Conservation (phyloP, 2,113 vertebrate genomes). For the Microtus montanus region DNA sequence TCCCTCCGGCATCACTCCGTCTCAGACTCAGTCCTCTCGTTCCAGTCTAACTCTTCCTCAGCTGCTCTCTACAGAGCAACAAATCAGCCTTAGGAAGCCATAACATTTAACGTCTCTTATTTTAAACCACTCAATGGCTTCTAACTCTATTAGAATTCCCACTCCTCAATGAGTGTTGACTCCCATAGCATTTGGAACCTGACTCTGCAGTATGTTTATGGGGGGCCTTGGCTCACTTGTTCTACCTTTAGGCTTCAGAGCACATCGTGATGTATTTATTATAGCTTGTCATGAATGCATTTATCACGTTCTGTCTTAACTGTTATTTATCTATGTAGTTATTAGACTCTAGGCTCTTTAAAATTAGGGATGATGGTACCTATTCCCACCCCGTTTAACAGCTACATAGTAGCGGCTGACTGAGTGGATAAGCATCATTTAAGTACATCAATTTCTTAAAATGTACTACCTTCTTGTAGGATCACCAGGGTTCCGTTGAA, state of each 20-base stretch:
- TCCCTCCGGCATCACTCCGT: not conserved
- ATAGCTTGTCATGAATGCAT: not conserved
- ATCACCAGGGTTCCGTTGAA: not conserved
- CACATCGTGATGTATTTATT: not conserved
- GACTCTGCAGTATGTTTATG: not conserved
- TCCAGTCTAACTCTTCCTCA: not conserved
- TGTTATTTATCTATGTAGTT: not conserved
- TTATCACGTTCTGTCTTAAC: not conserved
- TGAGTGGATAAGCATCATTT: not conserved
- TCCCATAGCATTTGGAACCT: not conserved
- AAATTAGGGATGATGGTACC: not conserved
- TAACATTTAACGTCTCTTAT: not conserved
- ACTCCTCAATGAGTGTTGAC: not conserved
- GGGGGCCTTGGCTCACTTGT: not conserved
- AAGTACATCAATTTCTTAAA: not conserved
- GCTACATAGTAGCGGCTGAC: not conserved
- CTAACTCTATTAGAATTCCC: not conserved
- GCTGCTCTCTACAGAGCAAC: not conserved
- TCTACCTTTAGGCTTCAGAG: not conserved
- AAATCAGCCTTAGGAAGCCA: not conserved
- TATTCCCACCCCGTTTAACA: not conserved
- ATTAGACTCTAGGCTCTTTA: not conserved
- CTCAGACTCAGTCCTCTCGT: not conserved
- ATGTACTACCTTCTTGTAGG: not conserved
- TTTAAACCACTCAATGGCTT: not conserved